Percentiles rank a stretch among this genome's conserved stretches.
phyloP scores from a whole-genome alignment of 2,888 invertebrate genomes.

The Biston betularia region DNA sequence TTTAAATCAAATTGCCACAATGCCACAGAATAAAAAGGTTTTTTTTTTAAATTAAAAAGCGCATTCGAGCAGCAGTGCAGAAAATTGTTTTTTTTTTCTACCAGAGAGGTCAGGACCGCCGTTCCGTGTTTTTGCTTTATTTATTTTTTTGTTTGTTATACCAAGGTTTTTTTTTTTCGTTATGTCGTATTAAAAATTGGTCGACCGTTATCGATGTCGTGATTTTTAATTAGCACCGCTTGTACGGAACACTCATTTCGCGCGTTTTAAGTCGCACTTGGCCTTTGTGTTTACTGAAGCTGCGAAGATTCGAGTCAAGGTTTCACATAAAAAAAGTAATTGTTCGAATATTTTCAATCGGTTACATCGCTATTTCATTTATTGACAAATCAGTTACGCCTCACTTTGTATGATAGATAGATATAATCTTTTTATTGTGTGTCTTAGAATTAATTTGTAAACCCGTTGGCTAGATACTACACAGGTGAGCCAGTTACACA shows the following conservation, averaged over 20 bases:
- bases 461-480: too few species aligned
- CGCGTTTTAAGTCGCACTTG: not conserved
- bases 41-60: conserved; percentile 1
- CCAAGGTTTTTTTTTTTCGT: conserved; percentile 14
- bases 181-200: conserved; percentile 20
- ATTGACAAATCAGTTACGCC: not conserved
- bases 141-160: not conserved
- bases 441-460: too few species aligned
- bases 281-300: not conserved
- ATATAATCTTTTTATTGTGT: too few species aligned
- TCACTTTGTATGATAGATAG: too few species aligned
- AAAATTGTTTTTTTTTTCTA: conserved; percentile 18
- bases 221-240: conserved; percentile 25
- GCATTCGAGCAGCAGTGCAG: conserved; percentile 18
- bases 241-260: conserved; percentile 7
- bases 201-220: conserved; percentile 27
- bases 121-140: conserved; percentile 9
- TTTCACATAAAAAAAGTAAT: not conserved
- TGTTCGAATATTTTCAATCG: not conserved
- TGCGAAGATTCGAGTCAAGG: conserved; percentile 5
- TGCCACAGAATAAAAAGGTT: not conserved
- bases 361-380: not conserved
- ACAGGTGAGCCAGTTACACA: too few species aligned
- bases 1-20: conserved; percentile 11
- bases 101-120: conserved; percentile 4